A percentile compares a stretch with the other conserved stretches of the same genome.
Conservation (phyloP, 2,888 invertebrate genomes). For the Bembecia ichneumoniformis region DNA sequence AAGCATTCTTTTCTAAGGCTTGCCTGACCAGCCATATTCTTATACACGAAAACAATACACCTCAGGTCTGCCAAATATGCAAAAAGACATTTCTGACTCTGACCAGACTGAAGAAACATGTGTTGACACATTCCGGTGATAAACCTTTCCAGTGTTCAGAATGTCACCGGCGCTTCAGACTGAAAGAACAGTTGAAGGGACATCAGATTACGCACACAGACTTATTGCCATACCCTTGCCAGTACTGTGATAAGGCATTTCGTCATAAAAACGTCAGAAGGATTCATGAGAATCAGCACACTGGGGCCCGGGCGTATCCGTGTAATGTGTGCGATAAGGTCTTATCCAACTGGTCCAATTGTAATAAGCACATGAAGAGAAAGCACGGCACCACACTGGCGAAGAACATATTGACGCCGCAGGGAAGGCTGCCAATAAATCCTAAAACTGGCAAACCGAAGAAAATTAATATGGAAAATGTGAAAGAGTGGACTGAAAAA, state of each 20-base stretch:
- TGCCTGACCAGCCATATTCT: neutral
- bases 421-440: neutral
- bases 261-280: slow-evolving; percentile 74
- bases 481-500: neutral
- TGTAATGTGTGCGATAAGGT: slow-evolving; percentile 72
- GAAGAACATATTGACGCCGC: neutral
- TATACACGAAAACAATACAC: slow-evolving; percentile 5
- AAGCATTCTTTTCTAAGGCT: slow-evolving; percentile 7
- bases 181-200: slow-evolving; percentile 74
- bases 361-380: slow-evolving; percentile 74
- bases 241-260: slow-evolving; percentile 76
- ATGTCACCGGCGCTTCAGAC: slow-evolving; percentile 30
- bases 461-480: neutral
- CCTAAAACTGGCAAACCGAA: neutral
- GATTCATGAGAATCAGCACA: slow-evolving; percentile 16
- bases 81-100: neutral
- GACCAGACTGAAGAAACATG: slow-evolving; percentile 1
- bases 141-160: slow-evolving; percentile 5
- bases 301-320: slow-evolving; percentile 70
- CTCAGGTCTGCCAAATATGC: slow-evolving; percentile 7
- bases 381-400: neutral
- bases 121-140: neutral
- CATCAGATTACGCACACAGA: slow-evolving; percentile 77
- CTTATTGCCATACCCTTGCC: slow-evolving; percentile 77
- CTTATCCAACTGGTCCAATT: slow-evolving; percentile 80